These are phyloP conservation scores for Microchrysa polita DNA, from an alignment of 2,888 invertebrate species.

Conservation along the genomic window DNA sequence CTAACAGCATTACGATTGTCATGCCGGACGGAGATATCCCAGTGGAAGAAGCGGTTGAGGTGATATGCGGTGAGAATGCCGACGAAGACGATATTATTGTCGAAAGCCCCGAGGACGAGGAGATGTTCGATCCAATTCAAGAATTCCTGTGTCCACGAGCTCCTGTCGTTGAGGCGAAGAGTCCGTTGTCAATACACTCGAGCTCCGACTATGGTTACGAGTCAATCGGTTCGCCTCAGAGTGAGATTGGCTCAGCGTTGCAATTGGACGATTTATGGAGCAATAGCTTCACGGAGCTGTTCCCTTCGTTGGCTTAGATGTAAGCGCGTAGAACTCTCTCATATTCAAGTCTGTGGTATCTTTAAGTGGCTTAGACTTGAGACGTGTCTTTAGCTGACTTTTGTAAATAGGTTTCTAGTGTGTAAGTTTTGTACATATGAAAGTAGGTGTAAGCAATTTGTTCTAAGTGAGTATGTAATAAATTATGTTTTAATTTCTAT, in stretches of 20 bases:
- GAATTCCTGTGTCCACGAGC: slow-evolving; percentile 55
- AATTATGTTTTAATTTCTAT: not conserved
- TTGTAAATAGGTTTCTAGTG: slow-evolving; percentile 37
- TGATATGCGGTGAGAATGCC: slow-evolving; percentile 64
- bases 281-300: slow-evolving; percentile 79
- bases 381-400: not conserved
- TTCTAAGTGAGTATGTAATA: slow-evolving; percentile 32
- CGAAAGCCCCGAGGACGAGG: slow-evolving; percentile 50
- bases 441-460: slow-evolving; percentile 29
- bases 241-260: slow-evolving; percentile 49
- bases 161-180: slow-evolving; percentile 51
- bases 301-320: slow-evolving; percentile 75
- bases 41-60: slow-evolving; percentile 65
- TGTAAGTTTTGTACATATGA: slow-evolving; percentile 40
- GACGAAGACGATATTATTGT: slow-evolving; percentile 43
- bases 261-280: slow-evolving; percentile 73
- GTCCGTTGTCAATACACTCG: slow-evolving; percentile 60
- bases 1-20: slow-evolving; percentile 78
- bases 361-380: not conserved
- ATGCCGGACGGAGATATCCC: slow-evolving; percentile 70
- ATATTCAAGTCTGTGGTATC: slow-evolving; percentile 22
- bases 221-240: slow-evolving; percentile 70
- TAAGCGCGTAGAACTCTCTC: not conserved
- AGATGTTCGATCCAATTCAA: slow-evolving; percentile 58
- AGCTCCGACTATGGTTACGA: slow-evolving; percentile 74